Evolutionary conservation across 2,888 invertebrate species (phyloP), one percentile per base, ranked within the genome.

Genomic region (Diogma glabrata): DNA sequence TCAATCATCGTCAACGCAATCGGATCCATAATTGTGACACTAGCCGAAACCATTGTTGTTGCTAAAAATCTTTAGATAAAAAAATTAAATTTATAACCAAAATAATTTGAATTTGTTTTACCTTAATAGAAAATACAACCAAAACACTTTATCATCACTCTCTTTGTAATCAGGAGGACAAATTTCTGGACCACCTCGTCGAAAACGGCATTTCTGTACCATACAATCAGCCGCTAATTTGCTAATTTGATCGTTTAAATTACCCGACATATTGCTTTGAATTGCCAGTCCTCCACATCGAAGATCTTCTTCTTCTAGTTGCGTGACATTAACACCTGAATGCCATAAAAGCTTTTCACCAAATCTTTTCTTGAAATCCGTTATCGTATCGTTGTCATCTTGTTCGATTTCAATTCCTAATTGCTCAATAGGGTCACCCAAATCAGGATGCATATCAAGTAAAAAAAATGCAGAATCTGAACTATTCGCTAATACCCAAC

Each of bases 1-100:
- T 88, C 88, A 57, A 91, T 86, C 79, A 88, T 83, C 10, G 84
- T 86, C 55, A 91, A 71, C 1, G 89, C 87, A 55, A 90, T 87
- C 0, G 91, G 89, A 69, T 92, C 91, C 80, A 90, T 82, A 51
- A 92, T 84, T 10, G 87, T 87, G 1, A 89, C 85, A n/a, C 87
- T 84, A 23, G 88, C 88, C 5, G 85, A 82, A 62, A 87, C 72
- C 78, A 86, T 84, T 5, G 87, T 82, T 24, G 86, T 87, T 2
- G 84, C 89, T 59, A 88, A 71, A 58, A 91, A 83, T 63, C 89
- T 67, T 33, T 33, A 12, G 16, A 14, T 14, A 14, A 14, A 36
- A 14, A 4, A 16, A 36, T 4, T 14, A 36, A 36, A 36, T 36
- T 16, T 14, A 14, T 36, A 24, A 7, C 9, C 6, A 24, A 24